These are phyloP conservation scores for Platanista minor DNA, from an alignment of 2,113 vertebrate genomes.

Conservation along the genomic window DNA sequence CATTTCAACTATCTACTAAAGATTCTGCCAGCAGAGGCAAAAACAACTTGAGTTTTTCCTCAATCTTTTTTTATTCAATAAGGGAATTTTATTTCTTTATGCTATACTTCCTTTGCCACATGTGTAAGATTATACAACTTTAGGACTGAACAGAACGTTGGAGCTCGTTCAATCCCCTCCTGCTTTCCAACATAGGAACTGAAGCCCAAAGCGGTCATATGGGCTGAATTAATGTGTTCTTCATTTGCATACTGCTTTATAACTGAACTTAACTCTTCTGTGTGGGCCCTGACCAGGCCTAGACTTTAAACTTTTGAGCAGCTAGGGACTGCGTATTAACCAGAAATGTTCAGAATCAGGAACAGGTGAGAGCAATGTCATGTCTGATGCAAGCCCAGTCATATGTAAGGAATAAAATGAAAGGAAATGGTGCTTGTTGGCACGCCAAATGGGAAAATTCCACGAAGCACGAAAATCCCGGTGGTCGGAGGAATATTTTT, in stretches of 20 bases:
- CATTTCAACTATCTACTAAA: neutral
- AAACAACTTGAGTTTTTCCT: neutral
- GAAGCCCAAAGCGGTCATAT: neutral
- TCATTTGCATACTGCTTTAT: neutral
- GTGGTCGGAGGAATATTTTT: neutral
- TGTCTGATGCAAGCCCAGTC: neutral
- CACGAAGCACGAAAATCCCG: rapidly evolving
- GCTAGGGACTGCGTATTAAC: neutral
- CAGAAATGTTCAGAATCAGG: neutral
- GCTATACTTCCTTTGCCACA: neutral
- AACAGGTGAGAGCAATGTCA: neutral
- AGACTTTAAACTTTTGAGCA: neutral
- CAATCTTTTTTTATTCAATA: neutral
- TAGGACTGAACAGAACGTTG: neutral
- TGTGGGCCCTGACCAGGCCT: neutral
- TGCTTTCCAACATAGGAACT: neutral
- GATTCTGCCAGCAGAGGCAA: neutral
- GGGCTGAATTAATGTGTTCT: neutral
- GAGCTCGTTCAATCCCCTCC: neutral
- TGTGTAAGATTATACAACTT: neutral
- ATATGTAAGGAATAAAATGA: neutral
- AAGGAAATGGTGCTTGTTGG: neutral
- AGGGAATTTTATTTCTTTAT: neutral
- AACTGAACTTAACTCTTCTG: neutral
- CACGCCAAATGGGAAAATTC: neutral